These are phyloP conservation scores for Sycobia sp. DNA, from an alignment of 1,140 invertebrate species.

Conservation along the genomic window DNA sequence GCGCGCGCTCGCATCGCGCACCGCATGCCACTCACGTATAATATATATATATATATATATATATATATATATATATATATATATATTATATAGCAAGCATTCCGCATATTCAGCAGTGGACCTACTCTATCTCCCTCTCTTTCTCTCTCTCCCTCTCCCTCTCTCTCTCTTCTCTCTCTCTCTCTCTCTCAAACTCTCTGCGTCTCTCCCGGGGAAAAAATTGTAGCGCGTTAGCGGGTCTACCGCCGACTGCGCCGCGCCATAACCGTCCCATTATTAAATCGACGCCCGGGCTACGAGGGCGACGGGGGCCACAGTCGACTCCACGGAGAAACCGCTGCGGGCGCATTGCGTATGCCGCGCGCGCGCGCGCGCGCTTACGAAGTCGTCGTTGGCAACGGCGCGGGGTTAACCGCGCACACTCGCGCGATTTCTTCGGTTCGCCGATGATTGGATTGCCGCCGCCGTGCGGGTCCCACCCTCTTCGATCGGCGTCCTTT, in stretches of 20 bases:
- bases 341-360: conserved; percentile 32
- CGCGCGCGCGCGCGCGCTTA: conserved; percentile 20
- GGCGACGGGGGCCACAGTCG: no score
- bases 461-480: neutral
- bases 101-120: no score
- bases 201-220: conserved; percentile 52
- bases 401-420: conserved; percentile 37
- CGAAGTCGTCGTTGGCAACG: conserved; percentile 3
- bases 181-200: no score
- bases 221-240: conserved; percentile 58
- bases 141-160: no score
- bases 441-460: conserved; percentile 21
- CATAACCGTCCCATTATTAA: conserved; percentile 63
- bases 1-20: no score
- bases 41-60: no score
- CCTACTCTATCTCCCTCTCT: no score
- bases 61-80: no score
- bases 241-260: conserved; percentile 54
- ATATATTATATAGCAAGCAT: no score
- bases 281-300: conserved; percentile 51
- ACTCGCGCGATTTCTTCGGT: conserved; percentile 40
- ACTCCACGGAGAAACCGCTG: no score
- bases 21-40: conserved; percentile 60
- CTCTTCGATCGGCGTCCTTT: neutral
- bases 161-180: no score